Conservation (phyloP, 2,888 invertebrate species). For the Mimumesa dahlbomi region DNA sequence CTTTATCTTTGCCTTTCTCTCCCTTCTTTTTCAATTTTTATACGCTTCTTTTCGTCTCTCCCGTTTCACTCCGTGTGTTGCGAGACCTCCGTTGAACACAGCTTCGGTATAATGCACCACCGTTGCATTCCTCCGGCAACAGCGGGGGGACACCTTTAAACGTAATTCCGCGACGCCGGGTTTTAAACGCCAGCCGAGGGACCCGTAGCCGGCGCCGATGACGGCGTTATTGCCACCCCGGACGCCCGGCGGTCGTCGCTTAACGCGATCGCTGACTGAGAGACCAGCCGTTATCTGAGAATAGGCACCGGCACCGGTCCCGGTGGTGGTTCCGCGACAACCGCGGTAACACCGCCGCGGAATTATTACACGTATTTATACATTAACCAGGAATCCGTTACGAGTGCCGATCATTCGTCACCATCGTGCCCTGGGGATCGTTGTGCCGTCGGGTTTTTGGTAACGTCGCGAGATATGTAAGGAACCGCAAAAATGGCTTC, state of each 20-base stretch:
- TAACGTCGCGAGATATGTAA: too few species aligned
- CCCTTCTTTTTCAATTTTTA: neutral
- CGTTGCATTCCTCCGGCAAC: conserved; percentile 61
- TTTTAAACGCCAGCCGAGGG: conserved; percentile 42
- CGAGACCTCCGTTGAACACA: neutral
- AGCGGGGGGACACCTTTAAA: too few species aligned
- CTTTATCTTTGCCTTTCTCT: neutral
- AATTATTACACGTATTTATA: conserved; percentile 29
- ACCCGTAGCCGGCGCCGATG: conserved; percentile 53
- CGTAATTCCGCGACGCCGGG: conserved; percentile 51
- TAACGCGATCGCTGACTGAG: conserved; percentile 65
- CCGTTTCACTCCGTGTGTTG: too few species aligned
- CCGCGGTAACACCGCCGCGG: conserved; percentile 40
- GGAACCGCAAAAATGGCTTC: too few species aligned
- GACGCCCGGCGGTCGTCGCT: conserved; percentile 36
- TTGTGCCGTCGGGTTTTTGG: too few species aligned
- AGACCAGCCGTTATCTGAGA: conserved; percentile 59
- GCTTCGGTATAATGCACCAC: conserved; percentile 18
- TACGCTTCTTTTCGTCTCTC: too few species aligned
- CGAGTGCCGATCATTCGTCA: conserved; percentile 8
- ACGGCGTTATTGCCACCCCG: conserved; percentile 62
- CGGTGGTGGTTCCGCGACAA: too few species aligned
- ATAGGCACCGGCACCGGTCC: conserved; percentile 39
- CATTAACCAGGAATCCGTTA: neutral
- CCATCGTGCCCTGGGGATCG: too few species aligned